A percentile compares a stretch with the other conserved stretches of the same genome.
These are phyloP conservation scores for Strix uralensis DNA, from an alignment of 2,113 vertebrate species.

Conservation along the genomic window DNA sequence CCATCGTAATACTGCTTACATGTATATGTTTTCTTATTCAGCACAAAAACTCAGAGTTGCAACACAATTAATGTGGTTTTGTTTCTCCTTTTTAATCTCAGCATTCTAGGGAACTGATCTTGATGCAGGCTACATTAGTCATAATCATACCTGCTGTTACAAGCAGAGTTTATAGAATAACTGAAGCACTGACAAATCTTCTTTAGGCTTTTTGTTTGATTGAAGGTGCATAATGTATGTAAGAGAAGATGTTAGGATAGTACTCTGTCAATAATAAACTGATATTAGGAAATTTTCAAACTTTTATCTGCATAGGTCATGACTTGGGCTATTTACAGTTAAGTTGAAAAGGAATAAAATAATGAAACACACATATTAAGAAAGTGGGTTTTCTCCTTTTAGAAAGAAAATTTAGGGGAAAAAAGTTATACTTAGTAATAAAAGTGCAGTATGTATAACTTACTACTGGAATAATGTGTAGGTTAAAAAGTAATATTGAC, in stretches of 20 bases:
- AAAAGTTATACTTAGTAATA: not conserved
- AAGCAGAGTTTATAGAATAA: not conserved
- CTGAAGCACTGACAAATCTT: not conserved
- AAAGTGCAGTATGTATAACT: not conserved
- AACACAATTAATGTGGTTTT: constrained; percentile 10
- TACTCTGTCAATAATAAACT: not conserved
- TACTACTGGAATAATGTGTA: not conserved
- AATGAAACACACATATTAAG: not conserved
- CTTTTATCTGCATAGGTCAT: not conserved
- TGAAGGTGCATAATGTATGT: not conserved
- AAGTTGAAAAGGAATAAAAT: not conserved
- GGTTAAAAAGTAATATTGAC: not conserved
- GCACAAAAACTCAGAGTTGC: not conserved
- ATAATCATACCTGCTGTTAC: constrained; percentile 12
- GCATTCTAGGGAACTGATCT: constrained; percentile 36
- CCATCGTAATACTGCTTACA: constrained; percentile 2
- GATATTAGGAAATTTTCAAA: not conserved
- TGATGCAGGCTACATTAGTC: constrained; percentile 3
- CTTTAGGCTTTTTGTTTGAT: not conserved
- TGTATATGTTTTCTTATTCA: constrained; percentile 38
- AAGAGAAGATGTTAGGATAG: not conserved
- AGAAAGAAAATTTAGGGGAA: not conserved
- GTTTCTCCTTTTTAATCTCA: constrained; percentile 39
- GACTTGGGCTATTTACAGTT: not conserved
- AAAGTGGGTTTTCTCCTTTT: not conserved